These are phyloP conservation scores for Noctua comes DNA, from an alignment of 2,888 invertebrate genomes.

Conservation along the genomic window DNA sequence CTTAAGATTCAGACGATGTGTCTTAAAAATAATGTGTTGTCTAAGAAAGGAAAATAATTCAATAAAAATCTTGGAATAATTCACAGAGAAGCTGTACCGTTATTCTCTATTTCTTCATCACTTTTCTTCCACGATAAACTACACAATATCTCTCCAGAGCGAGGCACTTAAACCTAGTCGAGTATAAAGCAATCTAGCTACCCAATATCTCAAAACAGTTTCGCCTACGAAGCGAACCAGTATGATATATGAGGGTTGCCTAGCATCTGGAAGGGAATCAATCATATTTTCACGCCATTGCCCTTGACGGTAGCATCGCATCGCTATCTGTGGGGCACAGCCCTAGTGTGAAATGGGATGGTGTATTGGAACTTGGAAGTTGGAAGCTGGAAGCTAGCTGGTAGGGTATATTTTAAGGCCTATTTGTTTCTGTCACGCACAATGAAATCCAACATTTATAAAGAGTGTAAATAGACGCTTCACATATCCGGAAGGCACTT, in stretches of 20 bases:
- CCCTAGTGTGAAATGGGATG: slow-evolving; percentile 35
- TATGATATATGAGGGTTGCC: slow-evolving; percentile 55
- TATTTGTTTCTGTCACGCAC: slow-evolving; percentile 11
- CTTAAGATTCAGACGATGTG: background rate
- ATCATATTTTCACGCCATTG: slow-evolving; percentile 66
- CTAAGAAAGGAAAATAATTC: background rate
- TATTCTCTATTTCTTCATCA: slow-evolving; percentile 10
- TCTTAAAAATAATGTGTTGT: background rate
- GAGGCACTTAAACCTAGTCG: slow-evolving; percentile 44
- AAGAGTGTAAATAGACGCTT: too few species aligned
- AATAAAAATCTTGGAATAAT: background rate
- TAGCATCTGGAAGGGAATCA: slow-evolving; percentile 56
- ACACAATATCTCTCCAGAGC: slow-evolving; percentile 31
- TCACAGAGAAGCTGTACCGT: background rate
- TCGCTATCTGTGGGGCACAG: slow-evolving; percentile 58
- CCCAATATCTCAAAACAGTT: slow-evolving; percentile 52
- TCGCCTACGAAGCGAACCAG: slow-evolving; percentile 31
- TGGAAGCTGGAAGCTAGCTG: background rate
- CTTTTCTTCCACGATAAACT: slow-evolving; percentile 22
- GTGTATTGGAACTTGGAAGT: slow-evolving; percentile 18
- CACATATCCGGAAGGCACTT: too few species aligned
- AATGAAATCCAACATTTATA: background rate
- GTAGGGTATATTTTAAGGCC: slow-evolving; percentile 30
- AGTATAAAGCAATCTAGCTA: slow-evolving; percentile 52
- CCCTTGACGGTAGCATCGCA: slow-evolving; percentile 25